Evolutionary conservation across 2,113 vertebrate genomes (phyloP), one percentile per base, ranked within the genome.

Genomic region (Australoheros scitulus): DNA sequence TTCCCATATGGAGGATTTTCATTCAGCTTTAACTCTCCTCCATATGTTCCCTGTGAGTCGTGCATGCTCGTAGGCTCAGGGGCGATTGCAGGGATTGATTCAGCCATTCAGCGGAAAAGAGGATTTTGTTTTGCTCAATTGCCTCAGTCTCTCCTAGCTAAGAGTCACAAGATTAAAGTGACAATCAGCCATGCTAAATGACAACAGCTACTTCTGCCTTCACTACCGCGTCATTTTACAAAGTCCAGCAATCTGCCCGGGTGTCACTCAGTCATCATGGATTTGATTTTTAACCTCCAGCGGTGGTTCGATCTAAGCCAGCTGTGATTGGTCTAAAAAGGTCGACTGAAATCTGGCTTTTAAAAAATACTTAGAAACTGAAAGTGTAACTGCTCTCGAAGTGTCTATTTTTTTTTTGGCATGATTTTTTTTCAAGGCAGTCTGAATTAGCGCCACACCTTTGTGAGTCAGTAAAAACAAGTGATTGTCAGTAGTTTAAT

Each of bases 71-170:
- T 43, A 38, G 60, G 70, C 17, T 61, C 20, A 38, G 58, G 22
- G 14, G 7, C 1, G 29, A 65, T n/a, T 56, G 57, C 24, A 1
- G 13, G 1, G 14, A 57, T 81, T 68, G 26, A 85, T 83, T 77
- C 61, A 61, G 22, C 79, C 60, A 20, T 70, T 80, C 55, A 26
- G 43, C 3, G 2, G 56, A 72, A 76, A 72, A 75, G 78, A 75
- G 80, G 61, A 89, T 89, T 87, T 86, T 43, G 64, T 89, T 89
- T 76, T 76, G 41, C 74, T 77, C 68, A 86, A 70, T 61, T 60
- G 76, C 50, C 34, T 76, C 78, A 22, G 81, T 76, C 34, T 80
- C 61, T 83, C 41, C 50, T 24, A 52, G 80, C 26, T 14, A 7
- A 38, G 57, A 89, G 41, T 17, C 75, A 34, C 18, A 55, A 75